A percentile compares a stretch with the other conserved stretches of the same genome.
Conservation (phyloP, 2,113 vertebrate species). For the Mionectes macconnelli region DNA sequence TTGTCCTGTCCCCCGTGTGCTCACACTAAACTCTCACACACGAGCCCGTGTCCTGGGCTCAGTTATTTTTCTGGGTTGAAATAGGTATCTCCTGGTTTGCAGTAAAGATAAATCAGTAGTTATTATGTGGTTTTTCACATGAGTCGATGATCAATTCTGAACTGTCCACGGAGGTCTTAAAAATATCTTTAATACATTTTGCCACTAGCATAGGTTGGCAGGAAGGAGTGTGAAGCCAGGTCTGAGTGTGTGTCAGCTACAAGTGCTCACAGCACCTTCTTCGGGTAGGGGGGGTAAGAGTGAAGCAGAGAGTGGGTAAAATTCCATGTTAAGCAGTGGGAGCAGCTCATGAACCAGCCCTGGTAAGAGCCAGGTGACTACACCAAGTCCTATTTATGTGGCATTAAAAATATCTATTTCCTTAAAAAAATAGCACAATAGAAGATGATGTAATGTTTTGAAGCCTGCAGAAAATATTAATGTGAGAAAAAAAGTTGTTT, state of each 20-base stretch:
- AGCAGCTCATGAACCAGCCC: neutral
- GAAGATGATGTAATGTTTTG: neutral
- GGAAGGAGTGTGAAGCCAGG: neutral
- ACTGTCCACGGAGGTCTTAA: neutral
- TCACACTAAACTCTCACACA: accelerated
- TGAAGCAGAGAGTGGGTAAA: neutral
- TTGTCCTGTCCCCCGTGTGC: neutral
- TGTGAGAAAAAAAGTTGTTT: neutral
- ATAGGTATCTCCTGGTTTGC: accelerated
- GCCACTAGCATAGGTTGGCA: neutral
- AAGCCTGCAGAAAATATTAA: neutral
- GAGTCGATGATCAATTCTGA: neutral
- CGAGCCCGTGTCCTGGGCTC: accelerated
- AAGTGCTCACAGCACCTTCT: neutral
- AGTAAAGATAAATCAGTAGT: neutral
- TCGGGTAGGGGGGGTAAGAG: neutral
- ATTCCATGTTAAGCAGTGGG: neutral
- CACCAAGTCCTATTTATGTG: neutral
- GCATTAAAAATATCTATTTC: neutral
- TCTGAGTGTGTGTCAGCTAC: neutral
- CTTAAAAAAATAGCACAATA: neutral
- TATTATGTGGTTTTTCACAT: neutral
- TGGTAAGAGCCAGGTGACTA: neutral
- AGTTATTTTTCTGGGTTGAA: neutral
- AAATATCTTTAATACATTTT: neutral